These are phyloP conservation scores for Acronicta psi DNA, from an alignment of 2,888 invertebrate genomes.

Conservation along the genomic window DNA sequence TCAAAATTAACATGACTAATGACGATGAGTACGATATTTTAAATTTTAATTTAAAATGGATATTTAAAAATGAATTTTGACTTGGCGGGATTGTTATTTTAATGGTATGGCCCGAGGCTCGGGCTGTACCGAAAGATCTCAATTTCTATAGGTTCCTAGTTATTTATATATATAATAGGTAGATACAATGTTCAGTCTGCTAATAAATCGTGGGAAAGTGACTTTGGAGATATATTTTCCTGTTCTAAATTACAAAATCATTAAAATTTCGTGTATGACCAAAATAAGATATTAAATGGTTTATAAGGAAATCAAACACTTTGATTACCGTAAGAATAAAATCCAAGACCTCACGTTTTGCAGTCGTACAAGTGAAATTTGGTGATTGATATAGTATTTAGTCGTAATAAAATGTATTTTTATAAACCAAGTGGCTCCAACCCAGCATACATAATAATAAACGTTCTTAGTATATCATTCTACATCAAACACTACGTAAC, in stretches of 20 bases:
- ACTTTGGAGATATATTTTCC: constrained; percentile 19
- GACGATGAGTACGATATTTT: constrained; percentile 18
- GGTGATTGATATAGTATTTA: no score
- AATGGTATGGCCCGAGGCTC: constrained; percentile 15
- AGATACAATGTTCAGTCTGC: constrained; percentile 41
- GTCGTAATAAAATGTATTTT: no score
- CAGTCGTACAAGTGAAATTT: no score
- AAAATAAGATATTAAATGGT: no score
- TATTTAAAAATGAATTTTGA: constrained; percentile 1
- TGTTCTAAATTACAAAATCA: constrained; percentile 9
- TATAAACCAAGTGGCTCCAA: constrained; percentile 22
- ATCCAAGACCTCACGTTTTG: no score
- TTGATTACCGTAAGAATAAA: no score
- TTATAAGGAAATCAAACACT: no score
- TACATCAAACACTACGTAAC: constrained; percentile 17
- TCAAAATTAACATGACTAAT: constrained; percentile 26
- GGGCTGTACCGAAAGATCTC: constrained; percentile 6
- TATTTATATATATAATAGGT: constrained; percentile 5
- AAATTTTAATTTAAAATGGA: neutral
- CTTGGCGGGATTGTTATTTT: constrained; percentile 3
- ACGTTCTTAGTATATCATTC: constrained; percentile 10
- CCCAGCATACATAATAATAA: neutral
- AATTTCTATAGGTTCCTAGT: constrained; percentile 16
- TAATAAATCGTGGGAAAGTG: constrained; percentile 42
- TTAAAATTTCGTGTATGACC: no score